Percentiles rank a stretch among this genome's conserved stretches.
Evolutionary conservation across 2,888 invertebrate species (phyloP).

Genomic region (Drosophila barbarae): DNA sequence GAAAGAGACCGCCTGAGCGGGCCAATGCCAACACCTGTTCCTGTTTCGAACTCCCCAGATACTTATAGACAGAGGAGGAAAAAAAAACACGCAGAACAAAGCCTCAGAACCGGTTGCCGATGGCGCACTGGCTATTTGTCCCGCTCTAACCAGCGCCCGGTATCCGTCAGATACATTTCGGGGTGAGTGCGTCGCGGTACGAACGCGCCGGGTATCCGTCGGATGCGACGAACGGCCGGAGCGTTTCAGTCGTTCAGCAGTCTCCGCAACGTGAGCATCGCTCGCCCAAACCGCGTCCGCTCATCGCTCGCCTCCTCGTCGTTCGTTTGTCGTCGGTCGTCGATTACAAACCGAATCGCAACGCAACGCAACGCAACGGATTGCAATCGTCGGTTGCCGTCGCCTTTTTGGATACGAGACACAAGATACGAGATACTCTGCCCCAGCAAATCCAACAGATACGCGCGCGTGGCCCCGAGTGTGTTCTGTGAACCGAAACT

Average conservation of each 20-base stretch:
- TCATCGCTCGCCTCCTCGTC: constrained; percentile 24
- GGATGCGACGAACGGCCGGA: constrained; percentile 40
- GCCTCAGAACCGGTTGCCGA: constrained; percentile 31
- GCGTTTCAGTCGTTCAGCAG: constrained; percentile 80
- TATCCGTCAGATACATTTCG: constrained; percentile 31
- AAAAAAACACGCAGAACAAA: constrained; percentile 5
- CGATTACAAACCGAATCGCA: constrained; percentile 22
- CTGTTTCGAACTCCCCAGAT: constrained; percentile 42
- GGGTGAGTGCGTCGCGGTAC: constrained; percentile 32
- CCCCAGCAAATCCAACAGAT: background rate
- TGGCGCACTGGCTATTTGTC: constrained; percentile 1
- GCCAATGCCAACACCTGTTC: constrained; percentile 64
- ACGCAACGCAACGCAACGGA: constrained; percentile 1
- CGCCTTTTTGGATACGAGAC: constrained; percentile 56
- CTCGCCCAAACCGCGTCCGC: constrained; percentile 53
- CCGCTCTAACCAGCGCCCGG: constrained; percentile 15
- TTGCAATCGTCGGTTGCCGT: constrained; percentile 43
- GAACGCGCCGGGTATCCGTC: constrained; percentile 13
- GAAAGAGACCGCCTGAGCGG: constrained; percentile 39
- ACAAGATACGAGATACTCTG: constrained; percentile 35
- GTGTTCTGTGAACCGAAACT: constrained; percentile 13
- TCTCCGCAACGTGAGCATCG: constrained; percentile 76
- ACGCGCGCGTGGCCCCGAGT: constrained; percentile 5
- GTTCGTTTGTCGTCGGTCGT: constrained; percentile 36
- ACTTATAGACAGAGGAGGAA: constrained; percentile 14